Evolutionary conservation across 2,888 invertebrate species (phyloP).

Genomic region (Macrosiphum euphorbiae): DNA sequence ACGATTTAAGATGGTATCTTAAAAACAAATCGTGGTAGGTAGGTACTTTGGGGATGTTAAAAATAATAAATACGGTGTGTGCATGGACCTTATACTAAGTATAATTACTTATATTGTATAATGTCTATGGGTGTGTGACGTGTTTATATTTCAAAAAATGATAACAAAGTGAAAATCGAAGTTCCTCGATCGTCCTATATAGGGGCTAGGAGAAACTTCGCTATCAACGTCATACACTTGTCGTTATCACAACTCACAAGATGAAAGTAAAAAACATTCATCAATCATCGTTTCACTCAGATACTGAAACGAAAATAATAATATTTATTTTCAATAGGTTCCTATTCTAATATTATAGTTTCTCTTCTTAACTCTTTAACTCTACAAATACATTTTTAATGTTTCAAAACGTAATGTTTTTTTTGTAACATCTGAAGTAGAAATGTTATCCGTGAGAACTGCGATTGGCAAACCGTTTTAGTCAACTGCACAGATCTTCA

Average conservation of each 20-base stretch:
- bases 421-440: neutral
- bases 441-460: neutral
- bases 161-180: no score
- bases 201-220: neutral
- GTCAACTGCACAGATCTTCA: neutral
- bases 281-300: neutral
- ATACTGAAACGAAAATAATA: neutral
- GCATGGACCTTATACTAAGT: no score
- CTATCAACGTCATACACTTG: neutral
- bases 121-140: no score
- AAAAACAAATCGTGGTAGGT: no score
- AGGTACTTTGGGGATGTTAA: no score
- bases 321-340: neutral
- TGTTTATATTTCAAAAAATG: no score
- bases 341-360: neutral
- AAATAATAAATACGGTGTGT: no score
- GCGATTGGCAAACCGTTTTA: neutral
- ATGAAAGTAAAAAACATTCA: neutral
- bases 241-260: slow-evolving; percentile 2
- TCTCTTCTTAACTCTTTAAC: neutral
- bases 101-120: no score
- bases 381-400: no score
- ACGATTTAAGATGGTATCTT: no score
- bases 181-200: no score
- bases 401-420: neutral